phyloP scores from a whole-genome alignment of 30 jellyfish, hydroid and myxozoan genomes.

The Phacellophora camtschatica region DNA sequence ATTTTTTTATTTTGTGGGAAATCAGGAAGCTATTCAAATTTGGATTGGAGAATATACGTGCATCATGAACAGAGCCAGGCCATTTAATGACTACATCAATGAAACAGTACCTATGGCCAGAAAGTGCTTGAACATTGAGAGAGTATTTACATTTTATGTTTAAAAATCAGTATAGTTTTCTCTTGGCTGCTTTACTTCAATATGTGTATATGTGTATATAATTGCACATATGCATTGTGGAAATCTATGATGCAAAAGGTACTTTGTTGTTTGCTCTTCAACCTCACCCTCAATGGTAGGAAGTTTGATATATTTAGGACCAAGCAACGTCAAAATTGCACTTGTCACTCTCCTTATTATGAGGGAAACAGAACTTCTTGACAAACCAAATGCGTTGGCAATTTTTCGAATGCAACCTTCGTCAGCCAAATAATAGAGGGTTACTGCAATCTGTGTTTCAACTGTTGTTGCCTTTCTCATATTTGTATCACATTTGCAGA shows the following conservation, averaged over 20 bases:
- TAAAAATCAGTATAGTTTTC: neutral
- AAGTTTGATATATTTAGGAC: conserved; percentile 26
- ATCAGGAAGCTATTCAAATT: neutral
- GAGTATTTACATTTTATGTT: neutral
- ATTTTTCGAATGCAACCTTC: conserved; percentile 55
- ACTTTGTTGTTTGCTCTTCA: neutral
- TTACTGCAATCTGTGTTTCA: conserved; percentile 44
- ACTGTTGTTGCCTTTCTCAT: conserved; percentile 27
- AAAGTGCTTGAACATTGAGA: conserved; percentile 17
- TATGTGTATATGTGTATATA: conserved; percentile 8
- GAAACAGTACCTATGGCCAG: conserved; percentile 18
- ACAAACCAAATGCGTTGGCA: conserved; percentile 56
- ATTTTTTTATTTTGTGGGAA: too few relatives aligned
- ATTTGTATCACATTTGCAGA: conserved; percentile 7
- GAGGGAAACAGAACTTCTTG: conserved; percentile 50
- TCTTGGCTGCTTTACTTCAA: neutral
- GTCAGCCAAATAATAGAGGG: conserved; percentile 34
- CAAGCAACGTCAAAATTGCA: conserved; percentile 1
- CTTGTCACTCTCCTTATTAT: neutral
- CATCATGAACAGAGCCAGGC: conserved; percentile 51
- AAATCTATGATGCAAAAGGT: conserved; percentile 8
- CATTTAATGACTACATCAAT: conserved; percentile 26
- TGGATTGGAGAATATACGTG: conserved; percentile 3
- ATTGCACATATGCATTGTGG: conserved; percentile 67
- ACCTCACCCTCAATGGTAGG: conserved; percentile 37